Evolutionary conservation across 2,888 invertebrate species (phyloP), one percentile per base, ranked within the genome.

Genomic region (Agelastica alni): DNA sequence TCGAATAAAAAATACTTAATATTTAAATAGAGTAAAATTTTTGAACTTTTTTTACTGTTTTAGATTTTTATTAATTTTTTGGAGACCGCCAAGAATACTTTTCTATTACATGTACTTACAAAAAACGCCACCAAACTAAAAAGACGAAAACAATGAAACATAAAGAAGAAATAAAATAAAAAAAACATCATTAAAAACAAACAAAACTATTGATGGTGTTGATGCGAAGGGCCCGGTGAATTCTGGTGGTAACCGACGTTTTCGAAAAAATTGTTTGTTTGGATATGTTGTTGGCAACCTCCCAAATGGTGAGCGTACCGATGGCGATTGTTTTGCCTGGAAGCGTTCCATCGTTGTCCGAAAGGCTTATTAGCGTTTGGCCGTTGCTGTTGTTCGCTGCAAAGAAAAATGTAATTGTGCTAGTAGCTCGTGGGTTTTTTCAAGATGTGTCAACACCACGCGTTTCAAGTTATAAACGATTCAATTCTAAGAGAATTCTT

Each of bases 151-250:
- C 26, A 42, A 28, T 28, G n/a, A 42, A 41, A 41, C 20, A 4
- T 20, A 22, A n/a, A 41, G 6, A 22, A 22, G 13, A 13, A 9
- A 9, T 12, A 41, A 18, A 18, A 37, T n/a, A 2, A 20, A 22
- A 26, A 7, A 2, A 17, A n/a, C 4, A 20, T 37, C 10, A 5
- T 42, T 42, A 42, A 28, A n/a, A 28, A 28, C 28, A 28, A 16
- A n/a, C n/a, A n/a, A n/a, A n/a, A n/a, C n/a, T n/a, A n/a, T n/a
- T n/a, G n/a, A n/a, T n/a, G n/a, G n/a, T 42, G 26, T 12, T 20
- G 39, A 41, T 41, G 26, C 7, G 42, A 42, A n/a, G 42, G 42
- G 2, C 42, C 42, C 9, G 42, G 26, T n/a, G 42, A 26, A 9
- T 30, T 30, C 12, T 41, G 13, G 16, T 30, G 42, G 10, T 17